Conservation (phyloP, 1,140 invertebrate genomes). For the Cyclargus thomasi region DNA sequence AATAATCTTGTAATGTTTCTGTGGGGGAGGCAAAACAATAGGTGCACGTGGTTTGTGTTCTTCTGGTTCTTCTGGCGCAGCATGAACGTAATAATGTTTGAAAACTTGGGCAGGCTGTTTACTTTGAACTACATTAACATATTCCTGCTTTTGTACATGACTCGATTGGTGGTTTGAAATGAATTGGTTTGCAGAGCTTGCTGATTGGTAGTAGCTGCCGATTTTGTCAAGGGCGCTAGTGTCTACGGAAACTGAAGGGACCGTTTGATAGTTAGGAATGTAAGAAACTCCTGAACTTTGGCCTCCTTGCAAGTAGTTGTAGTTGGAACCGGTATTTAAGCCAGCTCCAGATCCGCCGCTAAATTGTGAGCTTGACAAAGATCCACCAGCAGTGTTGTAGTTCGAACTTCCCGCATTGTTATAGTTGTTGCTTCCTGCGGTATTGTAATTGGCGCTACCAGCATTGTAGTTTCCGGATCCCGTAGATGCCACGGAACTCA, state of each 20-base stretch:
- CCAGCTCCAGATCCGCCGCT: background rate
- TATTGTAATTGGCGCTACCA: background rate
- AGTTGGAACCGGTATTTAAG: constrained; percentile 20
- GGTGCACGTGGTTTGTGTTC: constrained; percentile 39
- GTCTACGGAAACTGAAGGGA: constrained; percentile 25
- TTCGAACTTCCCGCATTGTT: background rate
- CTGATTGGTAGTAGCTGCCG: constrained; percentile 38
- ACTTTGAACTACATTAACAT: constrained; percentile 43
- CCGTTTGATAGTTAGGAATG: constrained; percentile 27
- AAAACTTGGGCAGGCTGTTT: constrained; percentile 57
- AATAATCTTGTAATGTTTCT: constrained; percentile 86
- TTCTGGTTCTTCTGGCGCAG: constrained; percentile 63
- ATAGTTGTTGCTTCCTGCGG: background rate
- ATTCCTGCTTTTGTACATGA: constrained; percentile 42
- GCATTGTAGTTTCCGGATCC: background rate
- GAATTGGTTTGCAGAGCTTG: constrained; percentile 37
- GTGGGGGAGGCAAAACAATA: constrained; percentile 54
- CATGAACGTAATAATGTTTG: constrained; percentile 64
- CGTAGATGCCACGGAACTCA: background rate
- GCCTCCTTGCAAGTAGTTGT: constrained; percentile 24
- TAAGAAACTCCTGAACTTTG: constrained; percentile 22
- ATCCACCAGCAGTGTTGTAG: constrained; percentile 8
- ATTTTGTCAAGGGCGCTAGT: constrained; percentile 32
- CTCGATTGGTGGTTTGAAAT: constrained; percentile 45
- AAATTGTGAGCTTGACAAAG: constrained; percentile 1